These are phyloP conservation scores for Sus cebifrons DNA, from an alignment of 2,797 vertebrate species.

Conservation along the genomic window DNA sequence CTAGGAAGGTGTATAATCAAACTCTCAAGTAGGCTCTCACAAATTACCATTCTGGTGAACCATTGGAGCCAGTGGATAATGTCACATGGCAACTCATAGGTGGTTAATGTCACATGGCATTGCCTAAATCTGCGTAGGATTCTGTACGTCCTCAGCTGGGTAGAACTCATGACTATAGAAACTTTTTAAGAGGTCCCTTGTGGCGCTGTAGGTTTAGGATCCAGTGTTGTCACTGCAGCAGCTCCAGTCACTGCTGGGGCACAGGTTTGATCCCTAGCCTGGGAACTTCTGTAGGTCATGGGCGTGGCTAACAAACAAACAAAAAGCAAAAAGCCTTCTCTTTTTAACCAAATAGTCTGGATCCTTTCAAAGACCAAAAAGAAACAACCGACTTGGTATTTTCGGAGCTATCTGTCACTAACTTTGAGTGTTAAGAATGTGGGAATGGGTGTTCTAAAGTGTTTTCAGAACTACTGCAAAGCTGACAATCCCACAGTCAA, in stretches of 20 bases:
- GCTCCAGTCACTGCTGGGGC: too few relatives aligned
- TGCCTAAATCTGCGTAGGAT: not conserved
- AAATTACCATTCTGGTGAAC: not conserved
- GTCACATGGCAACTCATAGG: too few relatives aligned
- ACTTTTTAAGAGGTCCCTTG: not conserved
- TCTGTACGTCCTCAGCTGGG: not conserved
- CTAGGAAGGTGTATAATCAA: not conserved
- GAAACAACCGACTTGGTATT: not conserved
- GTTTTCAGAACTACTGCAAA: not conserved
- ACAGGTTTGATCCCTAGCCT: too few relatives aligned
- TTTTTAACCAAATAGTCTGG: not conserved
- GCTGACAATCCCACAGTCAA: not conserved
- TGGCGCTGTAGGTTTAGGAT: too few relatives aligned
- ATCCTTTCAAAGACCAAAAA: not conserved
- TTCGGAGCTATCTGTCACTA: not conserved
- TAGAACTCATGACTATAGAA: not conserved
- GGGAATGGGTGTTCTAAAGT: not conserved
- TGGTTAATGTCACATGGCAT: not conserved
- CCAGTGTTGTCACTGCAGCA: too few relatives aligned
- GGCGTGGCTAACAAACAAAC: too few relatives aligned
- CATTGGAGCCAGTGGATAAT: not conserved
- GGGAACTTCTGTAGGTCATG: too few relatives aligned
- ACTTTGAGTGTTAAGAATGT: not conserved
- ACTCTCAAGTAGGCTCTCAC: slow-evolving; percentile 16
- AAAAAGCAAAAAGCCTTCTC: not conserved